Evolutionary conservation across 2,113 vertebrate genomes (phyloP).

Genomic region (Dasyprocta punctata): DNA sequence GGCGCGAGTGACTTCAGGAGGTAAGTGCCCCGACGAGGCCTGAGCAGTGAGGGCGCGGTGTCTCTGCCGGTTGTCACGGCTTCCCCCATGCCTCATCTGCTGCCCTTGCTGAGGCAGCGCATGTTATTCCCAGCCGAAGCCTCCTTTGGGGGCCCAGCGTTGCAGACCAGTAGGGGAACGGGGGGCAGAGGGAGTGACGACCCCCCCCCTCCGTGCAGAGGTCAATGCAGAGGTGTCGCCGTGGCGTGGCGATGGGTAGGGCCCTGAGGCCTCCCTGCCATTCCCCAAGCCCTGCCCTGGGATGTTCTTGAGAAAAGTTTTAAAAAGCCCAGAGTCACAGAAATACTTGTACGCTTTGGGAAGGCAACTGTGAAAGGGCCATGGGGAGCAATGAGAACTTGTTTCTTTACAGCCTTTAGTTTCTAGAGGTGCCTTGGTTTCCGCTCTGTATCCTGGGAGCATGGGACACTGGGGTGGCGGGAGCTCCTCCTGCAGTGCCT

Average conservation of each 20-base stretch:
- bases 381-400: rapidly evolving
- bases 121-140: neutral
- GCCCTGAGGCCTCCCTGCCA: neutral
- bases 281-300: no score
- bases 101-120: no score
- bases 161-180: neutral
- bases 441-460: no score
- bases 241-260: neutral
- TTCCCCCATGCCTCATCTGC: neutral
- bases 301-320: neutral
- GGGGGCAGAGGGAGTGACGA: neutral
- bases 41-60: neutral
- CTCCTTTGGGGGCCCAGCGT: neutral
- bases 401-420: neutral
- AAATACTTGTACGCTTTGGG: no score
- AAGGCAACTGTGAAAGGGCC: neutral
- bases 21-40: neutral
- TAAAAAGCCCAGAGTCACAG: neutral
- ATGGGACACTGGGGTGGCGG: no score
- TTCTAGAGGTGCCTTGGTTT: neutral
- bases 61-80: neutral
- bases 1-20: neutral
- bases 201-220: neutral
- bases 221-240: neutral
- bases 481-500: neutral